Evolutionary conservation across 2,888 invertebrate genomes (phyloP).

Genomic region (Ramazzottius varieornatus): DNA sequence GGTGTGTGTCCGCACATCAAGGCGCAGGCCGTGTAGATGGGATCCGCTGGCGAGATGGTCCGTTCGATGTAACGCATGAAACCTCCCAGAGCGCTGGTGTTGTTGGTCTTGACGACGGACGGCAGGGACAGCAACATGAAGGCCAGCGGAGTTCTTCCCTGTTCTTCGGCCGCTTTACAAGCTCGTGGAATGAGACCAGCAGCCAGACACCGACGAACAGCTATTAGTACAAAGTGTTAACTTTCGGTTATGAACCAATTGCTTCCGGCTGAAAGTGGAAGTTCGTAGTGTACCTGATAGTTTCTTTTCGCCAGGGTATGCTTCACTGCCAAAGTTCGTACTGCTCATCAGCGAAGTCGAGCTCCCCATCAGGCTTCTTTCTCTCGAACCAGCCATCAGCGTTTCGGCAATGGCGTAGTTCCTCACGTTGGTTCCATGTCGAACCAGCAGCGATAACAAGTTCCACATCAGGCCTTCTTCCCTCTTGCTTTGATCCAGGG

Average conservation of each 20-base stretch:
- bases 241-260: neutral
- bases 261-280: too few relatives aligned
- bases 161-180: neutral
- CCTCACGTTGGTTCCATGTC: neutral
- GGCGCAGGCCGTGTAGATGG: neutral
- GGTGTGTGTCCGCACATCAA: neutral
- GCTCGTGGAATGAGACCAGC: neutral
- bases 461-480: neutral
- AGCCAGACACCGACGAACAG: neutral
- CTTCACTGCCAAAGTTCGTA: neutral
- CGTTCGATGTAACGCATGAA: neutral
- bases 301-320: neutral
- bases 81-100: neutral
- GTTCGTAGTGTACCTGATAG: too few relatives aligned
- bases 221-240: neutral
- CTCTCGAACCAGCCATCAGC: neutral
- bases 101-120: conserved; percentile 2
- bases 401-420: neutral
- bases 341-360: neutral
- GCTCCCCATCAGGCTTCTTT: neutral
- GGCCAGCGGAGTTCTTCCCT: neutral
- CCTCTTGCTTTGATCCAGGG: neutral
- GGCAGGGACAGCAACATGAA: neutral
- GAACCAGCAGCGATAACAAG: neutral
- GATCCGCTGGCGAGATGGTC: neutral